Conservation (phyloP, 2,888 invertebrate genomes). For the Epirrhoe alternata region DNA sequence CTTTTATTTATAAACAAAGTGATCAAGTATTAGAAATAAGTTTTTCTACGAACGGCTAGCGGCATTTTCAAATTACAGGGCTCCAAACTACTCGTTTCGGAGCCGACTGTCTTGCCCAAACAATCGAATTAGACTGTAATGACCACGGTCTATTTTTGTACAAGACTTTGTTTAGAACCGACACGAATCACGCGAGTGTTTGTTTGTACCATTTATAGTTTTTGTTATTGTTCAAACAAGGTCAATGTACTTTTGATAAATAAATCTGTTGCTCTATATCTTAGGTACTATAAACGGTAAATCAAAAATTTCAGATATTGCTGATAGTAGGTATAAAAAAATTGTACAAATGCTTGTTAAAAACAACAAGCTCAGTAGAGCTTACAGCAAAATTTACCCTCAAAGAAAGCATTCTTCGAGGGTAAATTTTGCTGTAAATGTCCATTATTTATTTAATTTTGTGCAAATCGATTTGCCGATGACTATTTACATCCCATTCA, state of each 20-base stretch:
- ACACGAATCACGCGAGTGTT: conserved; percentile 35
- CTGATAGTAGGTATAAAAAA: too few relatives aligned
- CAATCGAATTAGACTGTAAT: conserved; percentile 80
- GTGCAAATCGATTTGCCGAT: conserved; percentile 4
- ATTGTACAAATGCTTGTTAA: too few relatives aligned
- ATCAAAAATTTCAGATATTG: too few relatives aligned
- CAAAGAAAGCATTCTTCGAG: too few relatives aligned
- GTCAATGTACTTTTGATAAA: not conserved
- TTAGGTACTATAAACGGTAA: too few relatives aligned
- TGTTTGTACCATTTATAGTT: conserved; percentile 21
- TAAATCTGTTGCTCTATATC: not conserved
- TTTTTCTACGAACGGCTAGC: conserved; percentile 68
- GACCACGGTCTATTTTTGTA: conserved; percentile 54
- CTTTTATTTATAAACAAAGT: conserved; percentile 19
- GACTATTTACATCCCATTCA: not conserved
- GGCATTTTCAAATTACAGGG: conserved; percentile 77
- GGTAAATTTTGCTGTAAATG: too few relatives aligned
- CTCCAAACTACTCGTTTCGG: conserved; percentile 65
- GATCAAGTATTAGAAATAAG: conserved; percentile 34
- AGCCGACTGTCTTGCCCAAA: conserved; percentile 72
- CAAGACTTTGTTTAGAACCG: conserved; percentile 39
- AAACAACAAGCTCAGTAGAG: too few relatives aligned
- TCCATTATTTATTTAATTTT: not conserved
- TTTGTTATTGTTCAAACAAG: conserved; percentile 21
- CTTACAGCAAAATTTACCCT: too few relatives aligned